Base-by-base conservation (phyloP, 2,113 vertebrate genomes). In the Rafetus swinhoei region DNA sequence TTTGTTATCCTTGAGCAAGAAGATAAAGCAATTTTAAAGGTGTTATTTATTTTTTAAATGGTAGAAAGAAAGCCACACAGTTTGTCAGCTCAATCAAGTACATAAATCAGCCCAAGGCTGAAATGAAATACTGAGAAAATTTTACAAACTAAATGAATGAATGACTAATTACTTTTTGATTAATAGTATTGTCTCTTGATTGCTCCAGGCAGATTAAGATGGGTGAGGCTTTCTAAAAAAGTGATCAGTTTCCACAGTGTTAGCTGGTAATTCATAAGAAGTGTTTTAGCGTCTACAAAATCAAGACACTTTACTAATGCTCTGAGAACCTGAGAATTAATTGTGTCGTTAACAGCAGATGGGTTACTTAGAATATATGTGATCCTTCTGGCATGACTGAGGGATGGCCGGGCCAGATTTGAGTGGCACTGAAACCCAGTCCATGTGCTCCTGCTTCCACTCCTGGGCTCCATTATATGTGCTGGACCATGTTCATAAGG, bases 101-200 rank as follows among this genome's bases (percentile, higher is more conserved):
- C 7, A 90, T n/a, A 83, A 93, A 93, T 97, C 94, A 93, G 60
- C n/a, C 87, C 53, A 39, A 4, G 12, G 65, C 12, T 84, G 19
- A 95, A 56, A 35, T 50, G 39, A 77, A 77, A 50, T 77, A 77
- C 39, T 72, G 65, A 72, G 65, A 77, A 77, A 86, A 84, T 82
- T 90, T 82, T 81, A 77, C 45, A 45, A 25, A 90, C 55, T 69
- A 60, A 97, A 95, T 94, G 90, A 96, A 93, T 95, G 85, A 93
- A 79, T 1, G 7, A 94, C 69, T 95, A 94, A 96, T 95, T 97
- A 82, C 74, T 89, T 92, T 84, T 84, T 89, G 54, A 92, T 53
- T 93, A 90, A 90, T 52, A 81, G 39, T 27, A 65, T 32, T 86
- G 60, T 57, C 74, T 85, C 80, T 93, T 91, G 90, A 87, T 81